Evolutionary conservation across 1,140 invertebrate species (phyloP), one percentile per base, ranked within the genome.

Genomic region (Meloidogyne floridensis): DNA sequence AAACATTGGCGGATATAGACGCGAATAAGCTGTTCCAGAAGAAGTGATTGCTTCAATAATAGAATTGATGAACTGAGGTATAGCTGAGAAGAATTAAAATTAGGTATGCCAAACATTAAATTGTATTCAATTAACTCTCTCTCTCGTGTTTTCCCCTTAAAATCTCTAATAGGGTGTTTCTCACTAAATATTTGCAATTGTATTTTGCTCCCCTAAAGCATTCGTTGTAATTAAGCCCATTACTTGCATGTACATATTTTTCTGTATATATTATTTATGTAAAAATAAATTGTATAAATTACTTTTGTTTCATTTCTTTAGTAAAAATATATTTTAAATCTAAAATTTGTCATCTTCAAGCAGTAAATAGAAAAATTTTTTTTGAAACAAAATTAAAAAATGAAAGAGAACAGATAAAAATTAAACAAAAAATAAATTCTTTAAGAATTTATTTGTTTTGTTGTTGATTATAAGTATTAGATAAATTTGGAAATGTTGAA

Each of bases 11-110:
- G 0, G 59, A 65, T 15, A 65, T 65, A n/a, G 59, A 65, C 59
- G n/a, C 59, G 59, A 65, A 65, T 65, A 65, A 65, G 59, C 2
- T 65, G 59, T 65, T 65, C 59, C 59, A 65, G 59, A 65, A 65
- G 59, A 65, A 65, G 59, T 65, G n/a, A 65, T 47, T 65, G 15
- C 11, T 59, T 15, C 59, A 65, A 65, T n/a, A 65, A 65, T n/a
- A 65, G 59, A n/a, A 65, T 65, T 18, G 59, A 18, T 65, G n/a
- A n/a, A 18, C 15, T n/a, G n/a, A 65, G n/a, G 47, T 8, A 65
- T n/a, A n/a, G 59, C 15, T 65, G 59, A 65, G 59, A 65, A 59
- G 56, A 18, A n/a, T 65, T 6, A 59, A 59, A 59, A 15, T 15
- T 59, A 65, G 15, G 1, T 4, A 65, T 65, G 7, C 59, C 10